A percentile compares a stretch with the other conserved stretches of the same genome.
phyloP scores from a whole-genome alignment of 1,140 invertebrate genomes.

The Plectus sambesii region DNA sequence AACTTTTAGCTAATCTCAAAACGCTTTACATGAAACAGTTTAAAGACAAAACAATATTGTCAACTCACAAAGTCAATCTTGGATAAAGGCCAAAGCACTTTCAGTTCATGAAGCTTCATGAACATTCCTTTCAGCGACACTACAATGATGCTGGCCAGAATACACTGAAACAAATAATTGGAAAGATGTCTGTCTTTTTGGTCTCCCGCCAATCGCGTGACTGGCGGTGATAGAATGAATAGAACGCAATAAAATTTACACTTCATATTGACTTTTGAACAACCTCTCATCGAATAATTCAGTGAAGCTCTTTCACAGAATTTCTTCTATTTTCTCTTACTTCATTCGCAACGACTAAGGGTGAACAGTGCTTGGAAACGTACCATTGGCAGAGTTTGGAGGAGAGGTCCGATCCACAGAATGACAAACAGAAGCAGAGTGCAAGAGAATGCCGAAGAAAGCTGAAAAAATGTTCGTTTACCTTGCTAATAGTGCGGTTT shows the following conservation, averaged over 20 bases:
- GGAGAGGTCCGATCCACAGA: conserved; percentile 30
- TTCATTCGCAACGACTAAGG: too few relatives aligned
- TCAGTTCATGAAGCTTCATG: conserved; percentile 34
- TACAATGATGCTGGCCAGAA: conserved; percentile 36
- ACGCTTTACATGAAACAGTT: conserved; percentile 20
- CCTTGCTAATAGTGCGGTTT: conserved; percentile 42
- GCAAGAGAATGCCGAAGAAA: conserved; percentile 35
- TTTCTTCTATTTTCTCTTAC: background rate
- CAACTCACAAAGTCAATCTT: conserved; percentile 40
- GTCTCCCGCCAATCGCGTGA: too few relatives aligned
- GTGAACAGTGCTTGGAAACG: conserved; percentile 44
- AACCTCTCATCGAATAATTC: too few relatives aligned
- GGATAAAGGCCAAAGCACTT: conserved; percentile 40
- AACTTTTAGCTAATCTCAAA: too few relatives aligned
- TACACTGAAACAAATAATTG: too few relatives aligned
- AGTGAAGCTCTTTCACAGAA: too few relatives aligned
- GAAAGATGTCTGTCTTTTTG: too few relatives aligned
- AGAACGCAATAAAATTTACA: conserved; percentile 41
- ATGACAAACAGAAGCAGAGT: conserved; percentile 32
- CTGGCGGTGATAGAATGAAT: too few relatives aligned
- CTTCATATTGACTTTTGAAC: too few relatives aligned
- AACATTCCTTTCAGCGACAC: conserved; percentile 39
- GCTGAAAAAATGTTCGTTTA: conserved; percentile 24
- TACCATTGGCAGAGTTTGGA: conserved; percentile 40
- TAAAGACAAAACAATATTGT: background rate